phyloP scores from a whole-genome alignment of 2,888 invertebrate species.

The Epistrophe eligans region DNA sequence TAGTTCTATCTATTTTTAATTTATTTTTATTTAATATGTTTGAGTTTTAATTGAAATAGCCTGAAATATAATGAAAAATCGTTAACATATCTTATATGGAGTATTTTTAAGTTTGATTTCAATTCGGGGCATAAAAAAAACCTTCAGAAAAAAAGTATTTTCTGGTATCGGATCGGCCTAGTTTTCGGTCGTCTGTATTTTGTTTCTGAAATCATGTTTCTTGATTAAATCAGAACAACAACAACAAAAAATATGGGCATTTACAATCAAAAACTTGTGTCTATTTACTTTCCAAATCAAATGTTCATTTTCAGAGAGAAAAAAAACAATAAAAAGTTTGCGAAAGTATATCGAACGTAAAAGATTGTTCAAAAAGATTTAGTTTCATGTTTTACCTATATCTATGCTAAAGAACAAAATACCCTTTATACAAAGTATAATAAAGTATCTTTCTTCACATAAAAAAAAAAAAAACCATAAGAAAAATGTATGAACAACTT shows the following conservation, averaged over 20 bases:
- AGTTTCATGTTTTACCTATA: neutral
- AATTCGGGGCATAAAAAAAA: too few relatives aligned
- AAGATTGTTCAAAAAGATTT: neutral
- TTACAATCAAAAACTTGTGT: neutral
- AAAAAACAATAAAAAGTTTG: slow-evolving; percentile 6
- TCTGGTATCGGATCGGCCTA: too few relatives aligned
- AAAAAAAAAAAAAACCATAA: neutral
- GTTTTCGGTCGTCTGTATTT: neutral
- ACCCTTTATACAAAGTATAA: neutral
- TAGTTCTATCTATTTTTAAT: neutral
- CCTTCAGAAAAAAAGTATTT: too few relatives aligned
- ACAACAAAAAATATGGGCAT: neutral
- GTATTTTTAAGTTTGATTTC: neutral
- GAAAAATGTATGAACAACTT: neutral
- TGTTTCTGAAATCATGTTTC: neutral
- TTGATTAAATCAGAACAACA: neutral
- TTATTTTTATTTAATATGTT: neutral
- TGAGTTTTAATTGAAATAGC: too few relatives aligned
- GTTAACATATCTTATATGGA: too few relatives aligned
- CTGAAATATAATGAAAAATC: too few relatives aligned
- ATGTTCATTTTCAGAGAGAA: neutral
- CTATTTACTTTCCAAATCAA: neutral
- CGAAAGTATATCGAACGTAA: neutral
- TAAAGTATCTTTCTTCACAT: slow-evolving; percentile 1
- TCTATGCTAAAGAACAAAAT: neutral